Conservation (phyloP, 2,113 vertebrate genomes). For the Thamnophis sirtalis region DNA sequence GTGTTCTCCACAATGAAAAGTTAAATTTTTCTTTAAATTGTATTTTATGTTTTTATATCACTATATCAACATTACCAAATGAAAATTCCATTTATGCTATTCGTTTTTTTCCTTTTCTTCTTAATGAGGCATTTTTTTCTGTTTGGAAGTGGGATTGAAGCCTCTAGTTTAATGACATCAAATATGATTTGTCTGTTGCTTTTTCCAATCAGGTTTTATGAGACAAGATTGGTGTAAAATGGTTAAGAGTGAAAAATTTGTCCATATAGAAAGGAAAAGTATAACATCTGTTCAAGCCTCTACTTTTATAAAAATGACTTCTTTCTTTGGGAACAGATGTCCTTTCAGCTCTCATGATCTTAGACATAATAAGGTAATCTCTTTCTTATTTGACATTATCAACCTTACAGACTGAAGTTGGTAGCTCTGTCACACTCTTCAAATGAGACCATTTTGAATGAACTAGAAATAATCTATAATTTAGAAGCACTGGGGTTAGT, state of each 20-base stretch:
- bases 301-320: slow-evolving; percentile 4
- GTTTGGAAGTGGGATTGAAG: neutral
- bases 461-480: slow-evolving; percentile 32
- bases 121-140: neutral
- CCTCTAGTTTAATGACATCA: neutral
- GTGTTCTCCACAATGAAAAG: neutral
- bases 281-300: neutral
- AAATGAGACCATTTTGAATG: slow-evolving; percentile 11
- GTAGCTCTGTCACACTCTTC: slow-evolving; percentile 9
- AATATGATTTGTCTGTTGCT: neutral
- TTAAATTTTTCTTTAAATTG: neutral
- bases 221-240: neutral
- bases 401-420: neutral
- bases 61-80: neutral
- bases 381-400: neutral
- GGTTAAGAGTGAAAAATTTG: neutral
- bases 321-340: neutral
- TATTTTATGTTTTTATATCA: neutral
- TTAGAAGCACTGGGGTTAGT: slow-evolving; percentile 15
- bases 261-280: neutral
- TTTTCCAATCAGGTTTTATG: neutral
- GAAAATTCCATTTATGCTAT: neutral
- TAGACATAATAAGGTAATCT: slow-evolving; percentile 1
- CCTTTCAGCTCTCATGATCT: slow-evolving; percentile 1
- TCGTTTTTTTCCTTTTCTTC: neutral